Evolutionary conservation across 2,113 vertebrate genomes (phyloP).

Genomic region (Anhinga rufa): DNA sequence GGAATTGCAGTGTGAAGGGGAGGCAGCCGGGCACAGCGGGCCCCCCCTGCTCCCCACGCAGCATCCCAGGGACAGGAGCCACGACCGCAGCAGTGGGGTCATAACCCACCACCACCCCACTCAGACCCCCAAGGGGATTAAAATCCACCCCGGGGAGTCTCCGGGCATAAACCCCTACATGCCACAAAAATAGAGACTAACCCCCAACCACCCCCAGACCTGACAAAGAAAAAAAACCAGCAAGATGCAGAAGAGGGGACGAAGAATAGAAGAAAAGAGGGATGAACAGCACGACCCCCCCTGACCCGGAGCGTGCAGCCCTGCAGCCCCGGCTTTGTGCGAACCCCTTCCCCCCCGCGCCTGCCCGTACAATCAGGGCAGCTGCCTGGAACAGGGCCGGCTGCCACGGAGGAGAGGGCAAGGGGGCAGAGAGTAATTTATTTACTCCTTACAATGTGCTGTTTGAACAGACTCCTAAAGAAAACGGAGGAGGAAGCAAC

Average conservation of each 20-base stretch:
- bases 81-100: accelerated
- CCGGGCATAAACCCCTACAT: background rate
- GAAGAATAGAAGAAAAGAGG: slow-evolving; percentile 16
- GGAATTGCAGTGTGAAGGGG: background rate
- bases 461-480: slow-evolving; percentile 80
- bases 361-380: slow-evolving; percentile 66
- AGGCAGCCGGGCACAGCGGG: accelerated
- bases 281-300: background rate
- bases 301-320: slow-evolving; percentile 55
- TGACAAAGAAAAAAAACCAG: background rate
- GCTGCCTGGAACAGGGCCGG: slow-evolving; percentile 76
- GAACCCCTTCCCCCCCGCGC: background rate
- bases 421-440: slow-evolving; percentile 83
- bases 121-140: background rate
- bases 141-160: background rate
- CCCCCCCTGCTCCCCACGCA: background rate
- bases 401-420: slow-evolving; percentile 74
- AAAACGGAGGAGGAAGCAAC: slow-evolving; percentile 69
- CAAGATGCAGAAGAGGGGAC: background rate
- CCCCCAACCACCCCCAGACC: background rate
- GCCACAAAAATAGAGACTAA: background rate
- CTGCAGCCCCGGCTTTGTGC: slow-evolving; percentile 40
- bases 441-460: slow-evolving; percentile 84
- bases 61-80: background rate
- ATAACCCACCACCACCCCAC: background rate